Evolutionary conservation across 2,888 invertebrate species (phyloP).

Genomic region (Eupsilia transversa): DNA sequence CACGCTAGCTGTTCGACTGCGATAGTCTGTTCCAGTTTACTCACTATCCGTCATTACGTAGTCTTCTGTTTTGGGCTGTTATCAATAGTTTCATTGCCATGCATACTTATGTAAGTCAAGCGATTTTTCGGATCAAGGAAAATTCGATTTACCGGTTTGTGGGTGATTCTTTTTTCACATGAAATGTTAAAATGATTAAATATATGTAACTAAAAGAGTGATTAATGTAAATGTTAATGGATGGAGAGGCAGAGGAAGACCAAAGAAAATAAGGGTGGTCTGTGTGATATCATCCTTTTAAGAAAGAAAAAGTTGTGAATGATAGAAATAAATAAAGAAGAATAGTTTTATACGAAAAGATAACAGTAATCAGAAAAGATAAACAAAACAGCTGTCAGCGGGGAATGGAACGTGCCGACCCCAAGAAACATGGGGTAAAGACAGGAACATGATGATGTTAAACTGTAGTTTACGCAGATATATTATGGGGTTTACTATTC

Average conservation of each 20-base stretch:
- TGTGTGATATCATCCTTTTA: not conserved
- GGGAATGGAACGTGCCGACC: not conserved
- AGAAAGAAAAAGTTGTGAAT: not conserved
- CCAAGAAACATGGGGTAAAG: no score
- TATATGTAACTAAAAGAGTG: not conserved
- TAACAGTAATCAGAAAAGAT: no score
- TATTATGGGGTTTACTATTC: not conserved
- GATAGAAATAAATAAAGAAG: no score
- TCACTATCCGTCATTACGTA: constrained; percentile 29
- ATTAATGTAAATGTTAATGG: not conserved
- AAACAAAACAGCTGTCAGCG: not conserved
- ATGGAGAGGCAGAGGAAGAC: not conserved
- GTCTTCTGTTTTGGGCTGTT: constrained; percentile 46
- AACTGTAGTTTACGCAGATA: not conserved
- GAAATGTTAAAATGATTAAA: not conserved
- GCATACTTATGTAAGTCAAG: constrained; percentile 28
- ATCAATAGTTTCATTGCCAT: constrained; percentile 51
- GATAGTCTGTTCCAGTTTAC: constrained; percentile 39
- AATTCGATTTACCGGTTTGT: not conserved
- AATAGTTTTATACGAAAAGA: no score
- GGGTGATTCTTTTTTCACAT: not conserved
- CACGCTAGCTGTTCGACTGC: not conserved
- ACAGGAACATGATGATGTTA: not conserved
- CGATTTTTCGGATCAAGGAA: constrained; percentile 32
- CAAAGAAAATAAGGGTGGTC: not conserved